Evolutionary conservation across 2,113 vertebrate genomes (phyloP).

Genomic region (Phocoena phocoena): DNA sequence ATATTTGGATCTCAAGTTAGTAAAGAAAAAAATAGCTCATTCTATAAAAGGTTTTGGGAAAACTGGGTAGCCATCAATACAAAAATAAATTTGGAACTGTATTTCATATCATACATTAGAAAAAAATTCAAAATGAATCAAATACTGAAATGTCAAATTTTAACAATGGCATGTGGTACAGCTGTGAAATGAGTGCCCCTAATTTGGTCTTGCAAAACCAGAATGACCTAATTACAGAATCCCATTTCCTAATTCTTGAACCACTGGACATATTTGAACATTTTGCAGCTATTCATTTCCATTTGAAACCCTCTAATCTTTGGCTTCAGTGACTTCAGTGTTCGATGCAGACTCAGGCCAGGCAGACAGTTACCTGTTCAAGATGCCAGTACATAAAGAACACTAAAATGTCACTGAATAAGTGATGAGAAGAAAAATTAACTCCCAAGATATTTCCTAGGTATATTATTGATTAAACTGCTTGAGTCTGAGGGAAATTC

Average conservation of each 20-base stretch:
- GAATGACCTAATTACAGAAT: constrained; percentile 40
- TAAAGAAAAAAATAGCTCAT: background rate
- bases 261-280: background rate
- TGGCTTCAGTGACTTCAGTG: background rate
- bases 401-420: background rate
- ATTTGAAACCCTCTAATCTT: constrained; percentile 23
- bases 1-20: background rate
- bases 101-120: background rate
- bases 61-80: background rate
- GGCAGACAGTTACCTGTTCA: background rate
- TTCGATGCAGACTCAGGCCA: background rate
- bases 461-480: background rate
- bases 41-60: background rate
- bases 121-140: constrained; percentile 32
- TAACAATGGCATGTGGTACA: background rate
- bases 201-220: constrained; percentile 36
- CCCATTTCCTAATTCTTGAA: constrained; percentile 45
- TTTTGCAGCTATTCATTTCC: constrained; percentile 42
- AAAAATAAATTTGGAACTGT: background rate
- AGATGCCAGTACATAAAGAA: background rate
- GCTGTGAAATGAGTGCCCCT: constrained; percentile 10
- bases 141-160: constrained; percentile 37
- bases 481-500: background rate
- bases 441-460: background rate
- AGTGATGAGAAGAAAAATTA: background rate